Evolutionary conservation across 2,113 vertebrate genomes (phyloP), one percentile per base, ranked within the genome.

Genomic region (Centrocercus urophasianus): DNA sequence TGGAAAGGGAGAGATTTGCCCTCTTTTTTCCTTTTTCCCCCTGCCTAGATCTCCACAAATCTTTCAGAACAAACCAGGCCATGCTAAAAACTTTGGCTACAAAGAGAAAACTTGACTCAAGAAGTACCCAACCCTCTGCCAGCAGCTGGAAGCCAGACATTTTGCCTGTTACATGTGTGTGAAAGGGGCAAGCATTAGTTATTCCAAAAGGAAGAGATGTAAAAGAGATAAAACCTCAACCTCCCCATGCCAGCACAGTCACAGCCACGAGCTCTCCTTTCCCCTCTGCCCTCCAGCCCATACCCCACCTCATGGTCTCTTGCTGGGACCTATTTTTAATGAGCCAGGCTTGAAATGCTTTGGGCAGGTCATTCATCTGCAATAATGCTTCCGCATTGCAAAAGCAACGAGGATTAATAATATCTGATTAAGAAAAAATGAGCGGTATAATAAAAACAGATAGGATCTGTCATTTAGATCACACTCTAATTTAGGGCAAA

Each of bases 371-470:
- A 81, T 43, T 88, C 12, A 18, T 65, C 83, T 96, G 92, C 86
- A 91, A 43, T 87, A 76, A 79, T 0, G 6, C 30, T 82, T 87
- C 83, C 54, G 66, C 50, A 45, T 73, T 96, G 91, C 93, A 75
- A 88, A 79, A 92, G 89, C 87, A n/a, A 42, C 4, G 21, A 13
- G 32, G 78, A 65, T 94, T 92, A 91, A 57, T 89, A 81, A 50
- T 52, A 94, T 79, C 89, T 89, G 81, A 84, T 47, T 34, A 64
- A 47, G 74, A 88, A 88, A 75, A 75, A 91, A 67, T 30, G 36
- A 84, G 38, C 36, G 54, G 40, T 28, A 57, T 18, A 90, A 79
- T 13, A 63, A 54, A 73, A 86, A 6, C 47, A 83, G 86, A 85
- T 79, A 50, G 17, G 54, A 82, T 90, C 92, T 78, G 30, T 38